Conservation (phyloP, 1,140 invertebrate species). For the Drosophila sucinea region DNA sequence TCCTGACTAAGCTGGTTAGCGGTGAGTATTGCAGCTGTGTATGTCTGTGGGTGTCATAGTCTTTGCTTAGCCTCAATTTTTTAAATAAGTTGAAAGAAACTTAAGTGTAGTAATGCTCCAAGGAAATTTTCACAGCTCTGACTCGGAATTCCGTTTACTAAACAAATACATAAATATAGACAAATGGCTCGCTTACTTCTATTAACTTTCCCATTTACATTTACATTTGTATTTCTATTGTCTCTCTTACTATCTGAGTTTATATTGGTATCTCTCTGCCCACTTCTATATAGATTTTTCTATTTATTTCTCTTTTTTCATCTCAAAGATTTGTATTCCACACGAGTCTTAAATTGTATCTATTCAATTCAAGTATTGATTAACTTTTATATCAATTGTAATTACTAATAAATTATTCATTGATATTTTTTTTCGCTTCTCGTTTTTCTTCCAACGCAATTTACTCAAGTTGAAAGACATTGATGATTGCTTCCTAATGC, state of each 20-base stretch:
- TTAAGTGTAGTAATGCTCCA: neutral
- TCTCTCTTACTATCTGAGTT: neutral
- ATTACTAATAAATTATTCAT: constrained; percentile 15
- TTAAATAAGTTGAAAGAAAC: constrained; percentile 2
- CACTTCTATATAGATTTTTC: neutral
- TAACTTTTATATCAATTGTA: constrained; percentile 10
- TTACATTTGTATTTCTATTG: neutral
- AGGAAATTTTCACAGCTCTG: neutral
- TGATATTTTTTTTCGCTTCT: neutral
- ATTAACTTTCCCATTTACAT: too few species aligned
- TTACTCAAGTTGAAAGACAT: constrained; percentile 6
- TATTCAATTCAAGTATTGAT: constrained; percentile 6
- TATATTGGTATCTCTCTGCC: neutral
- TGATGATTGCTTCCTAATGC: constrained; percentile 15
- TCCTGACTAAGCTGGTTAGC: constrained; percentile 18
- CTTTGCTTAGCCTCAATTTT: constrained; percentile 18
- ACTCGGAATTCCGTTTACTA: neutral
- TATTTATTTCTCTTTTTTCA: neutral
- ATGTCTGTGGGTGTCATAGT: constrained; percentile 25
- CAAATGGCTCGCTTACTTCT: too few species aligned
- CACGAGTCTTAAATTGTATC: neutral
- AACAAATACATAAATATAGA: neutral
- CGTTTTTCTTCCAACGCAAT: neutral
- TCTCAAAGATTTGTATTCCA: neutral
- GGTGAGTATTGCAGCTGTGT: constrained; percentile 32